Percentiles rank a stretch among this genome's conserved stretches.
Evolutionary conservation across 1,140 invertebrate genomes (phyloP).

Genomic region (Periplaneta americana): DNA sequence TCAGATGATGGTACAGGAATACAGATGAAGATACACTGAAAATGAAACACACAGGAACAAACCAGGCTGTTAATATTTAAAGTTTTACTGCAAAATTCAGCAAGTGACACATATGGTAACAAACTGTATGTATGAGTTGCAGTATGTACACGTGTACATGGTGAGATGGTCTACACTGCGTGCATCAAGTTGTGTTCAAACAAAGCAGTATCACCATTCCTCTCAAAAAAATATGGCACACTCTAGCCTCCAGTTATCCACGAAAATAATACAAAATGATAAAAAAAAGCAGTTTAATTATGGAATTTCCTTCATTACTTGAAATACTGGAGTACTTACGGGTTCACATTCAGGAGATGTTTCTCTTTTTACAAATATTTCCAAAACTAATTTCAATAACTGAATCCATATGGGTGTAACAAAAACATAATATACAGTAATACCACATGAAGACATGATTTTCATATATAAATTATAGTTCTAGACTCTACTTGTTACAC

Average conservation of each 20-base stretch:
- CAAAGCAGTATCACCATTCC: background rate
- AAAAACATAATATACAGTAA: background rate
- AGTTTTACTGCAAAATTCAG: slow-evolving; percentile 15
- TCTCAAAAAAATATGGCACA: background rate
- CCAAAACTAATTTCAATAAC: too few relatives aligned
- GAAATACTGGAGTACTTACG: background rate
- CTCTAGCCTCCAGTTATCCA: too few relatives aligned
- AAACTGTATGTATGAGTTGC: slow-evolving; percentile 10
- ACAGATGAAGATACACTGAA: slow-evolving; percentile 12
- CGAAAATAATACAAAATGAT: too few relatives aligned
- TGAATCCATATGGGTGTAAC: background rate
- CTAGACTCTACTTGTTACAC: background rate
- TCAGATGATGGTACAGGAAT: background rate
- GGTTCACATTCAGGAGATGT: background rate
- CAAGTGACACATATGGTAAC: slow-evolving; percentile 15
- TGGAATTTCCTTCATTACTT: background rate
- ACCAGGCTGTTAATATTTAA: slow-evolving; percentile 19
- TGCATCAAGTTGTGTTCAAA: background rate
- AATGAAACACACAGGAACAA: slow-evolving; percentile 3
- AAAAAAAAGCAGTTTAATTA: too few relatives aligned
- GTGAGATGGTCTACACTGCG: background rate
- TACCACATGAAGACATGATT: background rate
- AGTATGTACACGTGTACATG: slow-evolving; percentile 2
- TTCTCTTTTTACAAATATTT: too few relatives aligned
- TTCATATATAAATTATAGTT: background rate